phyloP scores from a whole-genome alignment of 1,140 invertebrate genomes.

The Neodiprion pinetum region DNA sequence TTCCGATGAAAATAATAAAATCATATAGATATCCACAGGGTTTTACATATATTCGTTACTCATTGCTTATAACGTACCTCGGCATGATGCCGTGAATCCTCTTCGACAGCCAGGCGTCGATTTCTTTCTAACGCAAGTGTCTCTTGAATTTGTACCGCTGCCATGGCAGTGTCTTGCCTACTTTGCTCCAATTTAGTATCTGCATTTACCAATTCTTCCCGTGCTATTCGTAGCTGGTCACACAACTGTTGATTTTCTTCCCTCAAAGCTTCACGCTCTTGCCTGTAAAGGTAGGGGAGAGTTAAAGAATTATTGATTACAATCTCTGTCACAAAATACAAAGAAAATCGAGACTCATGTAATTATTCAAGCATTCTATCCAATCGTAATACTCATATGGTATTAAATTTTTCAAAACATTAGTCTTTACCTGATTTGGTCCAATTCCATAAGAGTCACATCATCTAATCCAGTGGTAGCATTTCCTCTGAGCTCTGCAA shows the following conservation, averaged over 20 bases:
- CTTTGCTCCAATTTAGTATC: conserved; percentile 60
- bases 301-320: not conserved
- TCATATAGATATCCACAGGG: conserved; percentile 14
- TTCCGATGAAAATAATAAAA: not conserved
- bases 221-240: conserved; percentile 62
- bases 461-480: conserved; percentile 48
- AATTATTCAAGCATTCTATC: too few relatives aligned
- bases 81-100: conserved; percentile 65
- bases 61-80: conserved; percentile 47
- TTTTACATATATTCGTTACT: not conserved
- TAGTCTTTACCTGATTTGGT: conserved; percentile 57
- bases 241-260: conserved; percentile 68
- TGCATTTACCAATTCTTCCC: conserved; percentile 63
- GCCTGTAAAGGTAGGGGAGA: conserved; percentile 38
- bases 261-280: conserved; percentile 69
- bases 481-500: conserved; percentile 68
- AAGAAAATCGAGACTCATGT: not conserved
- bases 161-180: conserved; percentile 47
- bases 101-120: conserved; percentile 65
- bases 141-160: conserved; percentile 63
- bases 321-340: conserved; percentile 17
- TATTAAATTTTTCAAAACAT: conserved; percentile 14
- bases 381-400: not conserved
- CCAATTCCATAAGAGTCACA: conserved; percentile 55
- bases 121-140: conserved; percentile 64